phyloP scores from a whole-genome alignment of 1,140 invertebrate genomes.

The Phocides pigmalion region DNA sequence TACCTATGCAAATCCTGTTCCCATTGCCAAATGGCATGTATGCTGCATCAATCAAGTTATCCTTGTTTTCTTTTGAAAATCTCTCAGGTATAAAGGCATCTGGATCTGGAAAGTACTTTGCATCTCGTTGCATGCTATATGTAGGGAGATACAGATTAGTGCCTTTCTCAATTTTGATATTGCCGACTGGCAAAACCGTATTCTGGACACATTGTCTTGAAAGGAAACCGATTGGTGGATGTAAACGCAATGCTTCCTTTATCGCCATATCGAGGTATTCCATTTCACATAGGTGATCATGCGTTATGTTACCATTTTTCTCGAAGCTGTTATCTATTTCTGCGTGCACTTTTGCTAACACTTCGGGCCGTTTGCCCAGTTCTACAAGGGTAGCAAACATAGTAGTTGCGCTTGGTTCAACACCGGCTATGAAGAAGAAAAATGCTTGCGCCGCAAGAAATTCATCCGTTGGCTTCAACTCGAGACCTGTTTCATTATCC shows the following conservation, averaged over 20 bases:
- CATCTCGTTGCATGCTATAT: conserved; percentile 65
- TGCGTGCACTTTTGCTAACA: conserved; percentile 82
- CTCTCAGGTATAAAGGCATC: conserved; percentile 77
- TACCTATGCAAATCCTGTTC: conserved; percentile 84
- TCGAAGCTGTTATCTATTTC: conserved; percentile 83
- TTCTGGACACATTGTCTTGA: conserved; percentile 42
- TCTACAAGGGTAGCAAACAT: conserved; percentile 75
- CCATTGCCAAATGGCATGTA: conserved; percentile 86
- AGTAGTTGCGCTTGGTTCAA: conserved; percentile 85
- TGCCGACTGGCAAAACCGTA: conserved; percentile 48
- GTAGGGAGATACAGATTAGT: conserved; percentile 56
- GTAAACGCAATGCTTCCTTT: conserved; percentile 76
- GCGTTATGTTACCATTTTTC: conserved; percentile 58
- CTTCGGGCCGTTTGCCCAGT: conserved; percentile 82
- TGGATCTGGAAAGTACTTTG: conserved; percentile 68
- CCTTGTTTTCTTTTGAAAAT: conserved; percentile 53
- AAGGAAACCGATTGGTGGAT: conserved; percentile 65
- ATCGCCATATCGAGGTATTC: conserved; percentile 70
- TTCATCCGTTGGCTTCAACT: conserved; percentile 52
- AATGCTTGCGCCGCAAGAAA: conserved; percentile 64
- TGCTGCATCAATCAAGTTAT: conserved; percentile 16
- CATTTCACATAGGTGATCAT: conserved; percentile 61
- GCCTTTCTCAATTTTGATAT: conserved; percentile 54
- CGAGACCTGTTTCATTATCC: conserved; percentile 45
- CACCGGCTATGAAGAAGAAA: conserved; percentile 85